These are phyloP conservation scores for Pseudomyrmex pallidus DNA, from an alignment of 1,140 invertebrate species.

Conservation along the genomic window DNA sequence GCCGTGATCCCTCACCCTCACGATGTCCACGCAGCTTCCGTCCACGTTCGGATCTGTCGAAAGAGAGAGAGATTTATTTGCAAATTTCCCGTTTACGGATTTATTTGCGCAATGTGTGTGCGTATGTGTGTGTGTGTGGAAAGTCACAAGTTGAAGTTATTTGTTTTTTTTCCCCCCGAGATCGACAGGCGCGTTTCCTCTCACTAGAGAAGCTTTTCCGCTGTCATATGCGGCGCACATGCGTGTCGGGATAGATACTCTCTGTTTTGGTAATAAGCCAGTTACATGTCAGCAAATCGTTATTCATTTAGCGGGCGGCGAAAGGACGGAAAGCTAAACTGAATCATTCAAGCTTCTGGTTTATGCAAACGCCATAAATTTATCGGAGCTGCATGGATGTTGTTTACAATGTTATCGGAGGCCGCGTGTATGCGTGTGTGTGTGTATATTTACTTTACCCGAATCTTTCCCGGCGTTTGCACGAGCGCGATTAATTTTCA, in stretches of 20 bases:
- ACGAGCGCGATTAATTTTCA: no score
- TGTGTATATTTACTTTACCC: background rate
- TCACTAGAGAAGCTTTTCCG: background rate
- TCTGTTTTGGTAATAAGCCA: slow-evolving; percentile 4
- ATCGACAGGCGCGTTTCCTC: background rate
- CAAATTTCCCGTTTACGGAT: slow-evolving; percentile 20
- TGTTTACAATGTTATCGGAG: background rate
- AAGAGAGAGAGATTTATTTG: slow-evolving; percentile 31
- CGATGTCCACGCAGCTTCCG: slow-evolving; percentile 81
- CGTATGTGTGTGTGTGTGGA: background rate
- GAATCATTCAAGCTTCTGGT: background rate
- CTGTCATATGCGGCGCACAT: slow-evolving; percentile 14
- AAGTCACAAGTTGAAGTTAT: slow-evolving; percentile 4
- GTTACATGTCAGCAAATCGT: background rate
- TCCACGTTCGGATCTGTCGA: slow-evolving; percentile 76
- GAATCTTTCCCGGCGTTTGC: background rate
- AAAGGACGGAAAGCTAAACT: background rate
- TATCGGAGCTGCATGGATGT: background rate
- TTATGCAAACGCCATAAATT: slow-evolving; percentile 6
- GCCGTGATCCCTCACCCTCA: slow-evolving; percentile 80
- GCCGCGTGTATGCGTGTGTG: background rate
- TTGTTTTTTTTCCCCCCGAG: slow-evolving; percentile 9
- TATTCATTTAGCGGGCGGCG: background rate
- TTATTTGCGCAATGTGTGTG: slow-evolving; percentile 18
- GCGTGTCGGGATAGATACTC: background rate